Percentiles rank a stretch among this genome's conserved stretches.
phyloP scores from a whole-genome alignment of 2,888 invertebrate genomes.

The Eulithis prunata region DNA sequence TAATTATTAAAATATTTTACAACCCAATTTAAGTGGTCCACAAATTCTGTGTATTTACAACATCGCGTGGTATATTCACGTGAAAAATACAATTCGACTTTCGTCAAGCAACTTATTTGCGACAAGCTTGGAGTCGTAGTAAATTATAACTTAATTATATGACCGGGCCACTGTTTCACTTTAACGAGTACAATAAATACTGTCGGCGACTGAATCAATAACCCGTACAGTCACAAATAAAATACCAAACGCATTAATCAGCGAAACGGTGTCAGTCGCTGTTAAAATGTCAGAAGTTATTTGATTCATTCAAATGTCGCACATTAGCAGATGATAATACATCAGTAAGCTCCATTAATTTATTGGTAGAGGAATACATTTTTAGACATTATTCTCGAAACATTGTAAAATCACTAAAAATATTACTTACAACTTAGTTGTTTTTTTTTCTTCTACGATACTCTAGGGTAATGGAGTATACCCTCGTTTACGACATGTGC shows the following conservation, averaged over 20 bases:
- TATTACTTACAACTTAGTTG: no score
- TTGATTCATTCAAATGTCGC: slow-evolving; percentile 23
- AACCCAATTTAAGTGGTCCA: slow-evolving; percentile 52
- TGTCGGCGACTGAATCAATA: slow-evolving; percentile 54
- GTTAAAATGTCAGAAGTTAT: slow-evolving; percentile 26
- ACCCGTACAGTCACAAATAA: slow-evolving; percentile 34
- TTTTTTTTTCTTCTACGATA: no score
- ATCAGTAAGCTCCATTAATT: neutral
- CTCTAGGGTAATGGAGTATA: no score
- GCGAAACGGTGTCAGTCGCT: slow-evolving; percentile 28
- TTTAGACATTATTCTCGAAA: no score
- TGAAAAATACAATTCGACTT: slow-evolving; percentile 65
- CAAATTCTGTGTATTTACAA: slow-evolving; percentile 71
- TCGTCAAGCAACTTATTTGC: slow-evolving; percentile 74
- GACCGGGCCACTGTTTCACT: slow-evolving; percentile 63
- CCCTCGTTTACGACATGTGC: no score
- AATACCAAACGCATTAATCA: slow-evolving; percentile 31
- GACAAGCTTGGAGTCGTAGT: slow-evolving; percentile 63
- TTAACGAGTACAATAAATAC: slow-evolving; percentile 62
- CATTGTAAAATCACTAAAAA: no score
- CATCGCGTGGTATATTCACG: slow-evolving; percentile 68
- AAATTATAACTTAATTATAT: slow-evolving; percentile 78
- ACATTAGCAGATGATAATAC: slow-evolving; percentile 6
- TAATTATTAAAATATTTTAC: slow-evolving; percentile 55
- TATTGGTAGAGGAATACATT: no score